Evolutionary conservation across 2,113 vertebrate genomes (phyloP).

Genomic region (Stigmatopora nigra): DNA sequence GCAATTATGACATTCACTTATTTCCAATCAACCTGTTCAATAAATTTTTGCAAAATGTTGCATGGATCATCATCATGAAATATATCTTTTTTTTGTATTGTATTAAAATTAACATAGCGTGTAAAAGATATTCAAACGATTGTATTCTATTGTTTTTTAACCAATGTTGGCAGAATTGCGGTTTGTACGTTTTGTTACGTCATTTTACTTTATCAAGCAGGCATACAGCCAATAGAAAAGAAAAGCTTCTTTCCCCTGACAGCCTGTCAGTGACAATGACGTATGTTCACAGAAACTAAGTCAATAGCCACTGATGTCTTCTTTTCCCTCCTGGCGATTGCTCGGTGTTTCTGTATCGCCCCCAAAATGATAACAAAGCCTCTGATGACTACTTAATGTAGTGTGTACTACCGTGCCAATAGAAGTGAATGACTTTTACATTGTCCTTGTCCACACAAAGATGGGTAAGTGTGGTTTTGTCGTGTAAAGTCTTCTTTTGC

Average conservation of each 20-base stretch:
- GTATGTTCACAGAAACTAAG: neutral
- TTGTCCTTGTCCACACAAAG: neutral
- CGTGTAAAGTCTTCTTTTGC: neutral
- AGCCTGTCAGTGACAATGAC: neutral
- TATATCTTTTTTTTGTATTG: too few relatives aligned
- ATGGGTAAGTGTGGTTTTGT: neutral
- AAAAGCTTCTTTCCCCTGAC: neutral
- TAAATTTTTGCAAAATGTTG: too few relatives aligned
- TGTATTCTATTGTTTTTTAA: neutral
- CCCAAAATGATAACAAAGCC: slow-evolving; percentile 1
- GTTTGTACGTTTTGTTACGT: neutral
- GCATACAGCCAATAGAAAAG: neutral
- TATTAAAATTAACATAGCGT: too few relatives aligned
- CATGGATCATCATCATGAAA: too few relatives aligned
- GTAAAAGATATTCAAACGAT: too few relatives aligned
- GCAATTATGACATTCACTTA: too few relatives aligned
- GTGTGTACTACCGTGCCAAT: neutral
- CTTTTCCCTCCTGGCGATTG: neutral
- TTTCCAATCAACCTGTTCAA: too few relatives aligned
- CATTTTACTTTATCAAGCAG: neutral
- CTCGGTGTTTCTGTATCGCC: neutral
- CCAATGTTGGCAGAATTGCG: too few relatives aligned
- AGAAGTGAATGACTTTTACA: neutral
- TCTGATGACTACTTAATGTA: neutral
- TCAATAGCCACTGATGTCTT: neutral